phyloP scores from a whole-genome alignment of 2,797 vertebrate genomes.

The Bradypodion ventrale region DNA sequence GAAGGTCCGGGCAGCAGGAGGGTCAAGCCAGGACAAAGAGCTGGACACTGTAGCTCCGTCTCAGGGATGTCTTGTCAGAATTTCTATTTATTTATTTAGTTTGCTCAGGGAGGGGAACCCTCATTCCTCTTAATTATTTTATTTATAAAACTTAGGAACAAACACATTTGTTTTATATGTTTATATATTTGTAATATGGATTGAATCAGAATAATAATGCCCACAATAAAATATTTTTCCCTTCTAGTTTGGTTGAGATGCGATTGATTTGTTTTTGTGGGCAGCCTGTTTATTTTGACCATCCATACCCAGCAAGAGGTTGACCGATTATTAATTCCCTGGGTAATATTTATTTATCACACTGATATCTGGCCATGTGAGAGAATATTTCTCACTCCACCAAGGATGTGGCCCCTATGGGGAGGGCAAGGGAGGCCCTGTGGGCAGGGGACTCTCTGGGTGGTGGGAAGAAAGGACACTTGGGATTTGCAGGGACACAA shows the following conservation, averaged over 20 bases:
- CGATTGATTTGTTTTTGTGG: too few relatives aligned
- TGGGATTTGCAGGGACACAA: too few relatives aligned
- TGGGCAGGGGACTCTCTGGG: too few relatives aligned
- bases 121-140: slow-evolving; percentile 6
- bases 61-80: neutral
- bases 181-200: neutral
- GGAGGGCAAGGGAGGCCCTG: too few relatives aligned
- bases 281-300: too few relatives aligned
- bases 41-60: neutral
- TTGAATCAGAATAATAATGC: neutral
- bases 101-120: neutral
- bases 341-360: too few relatives aligned
- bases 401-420: too few relatives aligned
- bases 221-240: slow-evolving; percentile 20
- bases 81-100: slow-evolving; percentile 23
- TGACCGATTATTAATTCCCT: too few relatives aligned
- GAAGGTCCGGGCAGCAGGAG: neutral
- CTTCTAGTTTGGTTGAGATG: neutral
- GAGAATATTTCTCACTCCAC: too few relatives aligned
- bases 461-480: too few relatives aligned
- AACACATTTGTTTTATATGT: neutral
- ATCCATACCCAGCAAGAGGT: too few relatives aligned
- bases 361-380: too few relatives aligned
- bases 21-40: neutral
- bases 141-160: neutral